A percentile compares a stretch with the other conserved stretches of the same genome.
Evolutionary conservation across 2,888 invertebrate genomes (phyloP).

Genomic region (Empis stercorea): DNA sequence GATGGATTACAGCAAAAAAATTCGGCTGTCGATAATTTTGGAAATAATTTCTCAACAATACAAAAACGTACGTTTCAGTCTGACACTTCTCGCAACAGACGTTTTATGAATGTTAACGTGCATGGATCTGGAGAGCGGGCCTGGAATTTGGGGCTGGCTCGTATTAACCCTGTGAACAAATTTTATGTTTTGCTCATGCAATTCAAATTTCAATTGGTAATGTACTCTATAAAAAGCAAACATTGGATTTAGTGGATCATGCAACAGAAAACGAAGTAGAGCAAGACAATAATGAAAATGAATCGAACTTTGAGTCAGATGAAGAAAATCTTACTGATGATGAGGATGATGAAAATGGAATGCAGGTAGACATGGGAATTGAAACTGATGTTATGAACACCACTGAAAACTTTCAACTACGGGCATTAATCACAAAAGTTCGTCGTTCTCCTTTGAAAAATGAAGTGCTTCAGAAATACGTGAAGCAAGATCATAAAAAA

Average conservation of each 20-base stretch:
- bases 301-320: background rate
- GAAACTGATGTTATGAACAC: background rate
- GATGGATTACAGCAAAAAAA: background rate
- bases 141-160: slow-evolving; percentile 2
- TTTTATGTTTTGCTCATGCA: background rate
- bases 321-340: background rate
- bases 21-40: background rate
- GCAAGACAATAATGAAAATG: background rate
- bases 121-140: background rate
- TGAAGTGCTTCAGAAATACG: slow-evolving; percentile 9
- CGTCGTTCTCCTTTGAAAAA: slow-evolving; percentile 3
- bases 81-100: slow-evolving; percentile 2
- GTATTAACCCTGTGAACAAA: background rate
- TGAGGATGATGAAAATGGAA: background rate
- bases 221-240: background rate
- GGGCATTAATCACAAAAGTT: background rate
- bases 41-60: background rate
- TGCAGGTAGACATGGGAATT: background rate
- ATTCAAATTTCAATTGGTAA: background rate
- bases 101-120: slow-evolving; percentile 4
- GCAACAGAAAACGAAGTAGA: background rate
- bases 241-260: background rate
- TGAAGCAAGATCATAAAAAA: slow-evolving; percentile 6
- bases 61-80: background rate
- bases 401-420: background rate